Percentiles rank a stretch among this genome's conserved stretches.
These are phyloP conservation scores for Martes martes DNA, from an alignment of 2,113 vertebrate species.

Conservation along the genomic window DNA sequence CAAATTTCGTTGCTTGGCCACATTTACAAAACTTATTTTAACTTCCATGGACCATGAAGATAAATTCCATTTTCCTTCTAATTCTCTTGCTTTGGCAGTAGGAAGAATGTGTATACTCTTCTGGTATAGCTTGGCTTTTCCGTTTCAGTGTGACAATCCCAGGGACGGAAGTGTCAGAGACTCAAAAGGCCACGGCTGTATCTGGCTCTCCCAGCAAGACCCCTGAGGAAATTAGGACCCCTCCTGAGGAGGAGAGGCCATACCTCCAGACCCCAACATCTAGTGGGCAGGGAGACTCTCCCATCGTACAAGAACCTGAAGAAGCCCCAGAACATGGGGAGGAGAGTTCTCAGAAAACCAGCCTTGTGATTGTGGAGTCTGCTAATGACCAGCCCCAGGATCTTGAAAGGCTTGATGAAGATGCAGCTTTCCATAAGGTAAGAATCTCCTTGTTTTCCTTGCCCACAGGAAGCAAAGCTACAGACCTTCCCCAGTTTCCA, in stretches of 20 bases:
- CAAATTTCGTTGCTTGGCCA: not conserved
- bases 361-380: conserved; percentile 83
- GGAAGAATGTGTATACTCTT: not conserved
- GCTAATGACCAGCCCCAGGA: conserved; percentile 84
- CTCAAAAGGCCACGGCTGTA: not conserved
- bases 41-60: not conserved
- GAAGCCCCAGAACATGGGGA: conserved; percentile 65
- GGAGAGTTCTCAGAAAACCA: conserved; percentile 73
- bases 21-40: not conserved
- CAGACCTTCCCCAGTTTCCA: not conserved
- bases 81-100: not conserved
- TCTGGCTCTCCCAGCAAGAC: conserved; percentile 38
- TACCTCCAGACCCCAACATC: conserved; percentile 58
- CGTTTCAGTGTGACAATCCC: conserved; percentile 76
- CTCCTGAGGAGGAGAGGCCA: conserved; percentile 76
- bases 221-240: not conserved
- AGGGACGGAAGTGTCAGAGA: conserved; percentile 51
- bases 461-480: not conserved
- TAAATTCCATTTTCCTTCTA: not conserved
- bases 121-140: not conserved
- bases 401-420: conserved; percentile 79
- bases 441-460: not conserved
- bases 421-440: conserved; percentile 91
- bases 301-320: conserved; percentile 84
- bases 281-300: conserved; percentile 80